Evolutionary conservation across 2,113 vertebrate species (phyloP).

Genomic region (Pollimyrus isidori): DNA sequence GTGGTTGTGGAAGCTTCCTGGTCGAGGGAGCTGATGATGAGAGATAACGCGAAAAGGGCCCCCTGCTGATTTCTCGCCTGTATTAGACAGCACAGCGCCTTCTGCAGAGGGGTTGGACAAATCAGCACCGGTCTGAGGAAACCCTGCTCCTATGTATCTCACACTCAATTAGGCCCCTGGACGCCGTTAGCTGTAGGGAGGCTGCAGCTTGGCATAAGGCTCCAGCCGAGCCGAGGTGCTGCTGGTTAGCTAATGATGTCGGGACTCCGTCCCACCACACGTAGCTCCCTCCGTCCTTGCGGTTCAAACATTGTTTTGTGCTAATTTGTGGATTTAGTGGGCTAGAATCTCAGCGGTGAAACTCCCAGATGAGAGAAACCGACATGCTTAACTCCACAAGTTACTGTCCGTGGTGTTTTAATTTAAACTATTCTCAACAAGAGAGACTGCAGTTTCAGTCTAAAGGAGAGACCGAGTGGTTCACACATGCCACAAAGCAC

Average conservation of each 20-base stretch:
- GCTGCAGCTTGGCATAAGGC: background rate
- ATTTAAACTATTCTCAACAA: background rate
- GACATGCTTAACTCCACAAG: background rate
- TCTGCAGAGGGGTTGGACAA: slow-evolving; percentile 39
- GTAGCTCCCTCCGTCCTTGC: background rate
- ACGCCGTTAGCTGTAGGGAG: background rate
- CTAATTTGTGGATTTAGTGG: slow-evolving; percentile 7
- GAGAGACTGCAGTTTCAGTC: background rate
- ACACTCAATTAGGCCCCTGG: slow-evolving; percentile 47
- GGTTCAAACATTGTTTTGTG: background rate
- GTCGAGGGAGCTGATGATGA: slow-evolving; percentile 31
- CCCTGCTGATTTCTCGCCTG: slow-evolving; percentile 45
- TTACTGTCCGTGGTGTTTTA: background rate
- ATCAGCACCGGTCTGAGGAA: slow-evolving; percentile 35
- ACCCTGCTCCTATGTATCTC: slow-evolving; percentile 36
- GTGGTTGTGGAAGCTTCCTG: slow-evolving; percentile 19
- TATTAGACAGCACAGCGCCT: slow-evolving; percentile 44
- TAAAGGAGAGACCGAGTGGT: background rate
- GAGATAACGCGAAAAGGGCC: slow-evolving; percentile 34
- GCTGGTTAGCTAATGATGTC: background rate
- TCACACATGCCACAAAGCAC: background rate
- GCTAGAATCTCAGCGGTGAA: background rate
- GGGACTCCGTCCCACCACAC: background rate
- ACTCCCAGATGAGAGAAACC: background rate
- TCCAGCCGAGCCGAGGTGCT: background rate